A percentile compares a stretch with the other conserved stretches of the same genome.
Conservation (phyloP, 2,113 vertebrate genomes). For the Corydoras sp. region DNA sequence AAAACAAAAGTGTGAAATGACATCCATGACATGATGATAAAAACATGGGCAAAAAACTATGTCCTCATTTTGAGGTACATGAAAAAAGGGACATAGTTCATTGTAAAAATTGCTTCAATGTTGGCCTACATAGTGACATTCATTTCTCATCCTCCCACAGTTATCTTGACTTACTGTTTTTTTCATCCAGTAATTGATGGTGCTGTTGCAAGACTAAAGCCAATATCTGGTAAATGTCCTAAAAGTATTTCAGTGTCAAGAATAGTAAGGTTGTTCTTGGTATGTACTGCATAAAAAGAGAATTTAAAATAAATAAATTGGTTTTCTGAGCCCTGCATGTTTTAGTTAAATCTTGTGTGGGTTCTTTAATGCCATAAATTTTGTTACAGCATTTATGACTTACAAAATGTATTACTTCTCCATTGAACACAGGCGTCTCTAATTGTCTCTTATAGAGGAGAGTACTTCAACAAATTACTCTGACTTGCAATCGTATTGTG, state of each 20-base stretch:
- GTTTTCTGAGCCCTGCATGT: too few species aligned
- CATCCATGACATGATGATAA: too few species aligned
- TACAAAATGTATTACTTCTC: too few species aligned
- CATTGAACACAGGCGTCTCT: too few species aligned
- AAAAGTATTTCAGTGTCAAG: background rate
- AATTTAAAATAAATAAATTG: background rate
- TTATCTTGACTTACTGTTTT: background rate
- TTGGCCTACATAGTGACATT: background rate
- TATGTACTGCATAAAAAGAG: background rate
- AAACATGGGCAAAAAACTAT: background rate
- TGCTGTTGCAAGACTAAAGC: background rate
- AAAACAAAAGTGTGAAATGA: too few species aligned
- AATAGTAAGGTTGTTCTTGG: background rate
- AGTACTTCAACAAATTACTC: too few species aligned
- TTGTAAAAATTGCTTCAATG: background rate
- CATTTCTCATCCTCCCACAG: background rate
- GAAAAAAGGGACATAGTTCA: background rate
- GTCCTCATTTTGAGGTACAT: background rate
- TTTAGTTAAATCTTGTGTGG: too few species aligned
- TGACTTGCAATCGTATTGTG: too few species aligned
- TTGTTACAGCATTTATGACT: too few species aligned
- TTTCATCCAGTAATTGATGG: background rate
- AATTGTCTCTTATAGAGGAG: too few species aligned
- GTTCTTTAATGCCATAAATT: too few species aligned
- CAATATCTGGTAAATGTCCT: background rate